Conservation (phyloP, 2,797 vertebrate species). For the Nasua narica region DNA sequence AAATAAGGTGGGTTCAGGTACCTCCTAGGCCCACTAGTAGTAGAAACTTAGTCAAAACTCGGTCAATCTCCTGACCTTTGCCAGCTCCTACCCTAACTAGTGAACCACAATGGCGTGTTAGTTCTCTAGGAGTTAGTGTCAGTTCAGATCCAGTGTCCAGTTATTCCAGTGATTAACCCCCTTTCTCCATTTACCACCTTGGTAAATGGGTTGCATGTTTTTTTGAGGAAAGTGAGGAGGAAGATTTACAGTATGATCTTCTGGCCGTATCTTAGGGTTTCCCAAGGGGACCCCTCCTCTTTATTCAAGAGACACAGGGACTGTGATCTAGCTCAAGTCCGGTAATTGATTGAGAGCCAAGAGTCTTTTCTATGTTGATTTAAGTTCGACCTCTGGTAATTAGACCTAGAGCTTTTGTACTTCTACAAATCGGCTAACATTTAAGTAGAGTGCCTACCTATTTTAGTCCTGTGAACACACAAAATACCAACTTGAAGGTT, state of each 20-base stretch:
- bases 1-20: background rate
- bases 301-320: background rate
- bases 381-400: background rate
- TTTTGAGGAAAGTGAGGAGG: background rate
- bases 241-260: background rate
- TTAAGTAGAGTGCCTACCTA: background rate
- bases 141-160: background rate
- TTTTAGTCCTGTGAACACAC: conserved; percentile 26
- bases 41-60: background rate
- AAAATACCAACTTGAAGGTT: too few species aligned
- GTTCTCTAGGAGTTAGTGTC: background rate
- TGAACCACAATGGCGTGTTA: background rate
- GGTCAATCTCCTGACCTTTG: background rate
- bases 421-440: background rate
- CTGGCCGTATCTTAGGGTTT: background rate
- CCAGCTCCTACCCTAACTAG: background rate
- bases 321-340: conserved; percentile 12
- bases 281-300: background rate
- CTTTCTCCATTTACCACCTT: background rate
- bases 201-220: background rate
- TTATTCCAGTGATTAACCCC: background rate
- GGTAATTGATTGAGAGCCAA: background rate
- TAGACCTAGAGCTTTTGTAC: background rate
- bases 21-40: background rate
- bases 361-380: background rate